Conservation (phyloP, 1,140 invertebrate species). For the Drosophila teissieri region DNA sequence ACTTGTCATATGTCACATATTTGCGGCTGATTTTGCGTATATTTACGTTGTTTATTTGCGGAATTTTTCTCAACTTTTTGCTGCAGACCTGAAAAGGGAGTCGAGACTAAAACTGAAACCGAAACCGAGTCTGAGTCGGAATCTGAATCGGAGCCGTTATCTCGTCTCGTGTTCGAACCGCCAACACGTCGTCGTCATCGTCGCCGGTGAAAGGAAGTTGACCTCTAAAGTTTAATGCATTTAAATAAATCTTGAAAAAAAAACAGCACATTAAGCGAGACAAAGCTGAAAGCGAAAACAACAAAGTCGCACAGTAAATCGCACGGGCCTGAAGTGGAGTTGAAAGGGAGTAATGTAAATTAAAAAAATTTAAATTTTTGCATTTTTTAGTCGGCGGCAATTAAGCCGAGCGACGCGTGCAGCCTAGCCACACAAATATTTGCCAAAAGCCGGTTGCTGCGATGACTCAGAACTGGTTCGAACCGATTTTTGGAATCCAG, state of each 20-base stretch:
- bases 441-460: conserved; percentile 50
- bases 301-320: conserved; percentile 16
- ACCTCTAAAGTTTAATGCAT: conserved; percentile 83
- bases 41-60: conserved; percentile 6
- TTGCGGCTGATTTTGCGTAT: conserved; percentile 68
- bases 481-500: conserved; percentile 35
- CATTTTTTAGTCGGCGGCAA: conserved; percentile 66
- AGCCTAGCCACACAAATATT: conserved; percentile 70
- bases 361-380: conserved; percentile 61
- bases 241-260: conserved; percentile 75
- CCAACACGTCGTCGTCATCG: conserved; percentile 52
- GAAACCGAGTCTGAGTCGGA: conserved; percentile 13
- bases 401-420: conserved; percentile 73
- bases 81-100: conserved; percentile 8
- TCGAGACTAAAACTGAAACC: conserved; percentile 37
- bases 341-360: conserved; percentile 34
- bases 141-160: conserved; percentile 36
- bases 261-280: conserved; percentile 62
- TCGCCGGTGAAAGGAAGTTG: conserved; percentile 78
- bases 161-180: conserved; percentile 41
- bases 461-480: conserved; percentile 54
- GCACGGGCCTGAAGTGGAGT: not conserved
- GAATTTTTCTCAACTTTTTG: not conserved
- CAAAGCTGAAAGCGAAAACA: conserved; percentile 78
- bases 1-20: conserved; percentile 80